phyloP scores from a whole-genome alignment of 2,113 vertebrate species.

The Elephantulus edwardii region DNA sequence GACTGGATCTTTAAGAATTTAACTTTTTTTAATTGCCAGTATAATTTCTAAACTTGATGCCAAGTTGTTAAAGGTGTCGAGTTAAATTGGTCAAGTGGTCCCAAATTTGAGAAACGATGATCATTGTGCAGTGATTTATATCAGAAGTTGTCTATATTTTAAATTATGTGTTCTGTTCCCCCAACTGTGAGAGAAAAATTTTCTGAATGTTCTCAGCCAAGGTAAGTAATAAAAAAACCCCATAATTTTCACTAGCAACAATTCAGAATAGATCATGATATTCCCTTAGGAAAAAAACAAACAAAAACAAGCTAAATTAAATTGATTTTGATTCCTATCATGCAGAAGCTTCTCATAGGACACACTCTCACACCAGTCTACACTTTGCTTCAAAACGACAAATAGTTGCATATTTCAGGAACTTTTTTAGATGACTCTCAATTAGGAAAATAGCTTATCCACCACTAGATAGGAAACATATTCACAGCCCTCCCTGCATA shows the following conservation, averaged over 20 bases:
- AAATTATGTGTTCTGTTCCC: not conserved
- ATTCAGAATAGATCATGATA: not conserved
- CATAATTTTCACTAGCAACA: not conserved
- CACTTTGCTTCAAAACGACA: slow-evolving; percentile 19
- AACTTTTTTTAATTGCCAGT: no score
- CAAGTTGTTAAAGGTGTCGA: no score
- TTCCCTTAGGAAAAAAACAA: not conserved
- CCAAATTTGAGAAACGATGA: not conserved
- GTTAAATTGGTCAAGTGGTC: not conserved
- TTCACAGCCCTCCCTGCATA: not conserved
- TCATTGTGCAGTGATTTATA: not conserved
- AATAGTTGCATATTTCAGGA: slow-evolving; percentile 49
- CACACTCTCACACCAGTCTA: not conserved
- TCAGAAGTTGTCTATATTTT: not conserved
- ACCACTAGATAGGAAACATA: slow-evolving; percentile 22
- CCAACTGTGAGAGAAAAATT: not conserved
- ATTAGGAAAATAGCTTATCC: slow-evolving; percentile 54
- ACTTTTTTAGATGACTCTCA: slow-evolving; percentile 25
- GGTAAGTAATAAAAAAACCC: not conserved
- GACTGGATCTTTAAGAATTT: not conserved
- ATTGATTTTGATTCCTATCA: not conserved
- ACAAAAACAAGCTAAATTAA: no score
- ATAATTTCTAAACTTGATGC: not conserved
- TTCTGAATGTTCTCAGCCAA: not conserved
- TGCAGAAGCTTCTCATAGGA: not conserved